Evolutionary conservation across 2,113 vertebrate species (phyloP), one percentile per base, ranked within the genome.

Genomic region (Anguilla rostrata): DNA sequence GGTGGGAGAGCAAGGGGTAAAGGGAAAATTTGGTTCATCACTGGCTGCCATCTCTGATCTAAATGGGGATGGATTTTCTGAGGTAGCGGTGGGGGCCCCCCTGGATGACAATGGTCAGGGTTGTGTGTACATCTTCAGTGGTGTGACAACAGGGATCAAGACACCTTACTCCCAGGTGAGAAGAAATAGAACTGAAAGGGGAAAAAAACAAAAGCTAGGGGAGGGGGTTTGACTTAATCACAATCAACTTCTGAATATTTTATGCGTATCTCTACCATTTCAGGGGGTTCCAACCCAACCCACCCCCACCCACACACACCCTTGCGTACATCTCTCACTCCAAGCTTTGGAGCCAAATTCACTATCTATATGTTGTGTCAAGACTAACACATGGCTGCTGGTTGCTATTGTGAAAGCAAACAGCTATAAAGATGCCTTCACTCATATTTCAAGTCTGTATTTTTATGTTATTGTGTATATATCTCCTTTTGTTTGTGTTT

Each of bases 31-130:
- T 57, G 95, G 95, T 0, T 89, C 94, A n/a, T 92, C 94, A 81
- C 87, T 96, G 20, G 92, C 95, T 75, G 91, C 91, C 0, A 88
- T 95, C 75, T 91, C 92, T 20, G 95, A 96, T 89, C 85, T 96
- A 0, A 92, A 95, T 66, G 0, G 5, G 3, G 95, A 96, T 39
- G 5, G 83, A 22, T 1, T 93, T 15, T 90, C 0, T 2, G 95
- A 96, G 49, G 85, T 96, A 84, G 93, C 94, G 0, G 84, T 96
- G 22, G 95, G 95, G 83, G 95, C 95, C 0, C 95, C 95, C 86
- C 82, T 95, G 88, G 95, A 96, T 84, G 92, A 95, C 9, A 11
- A 91, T 0, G 91, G 92, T 3, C 87, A 93, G 83, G 95, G 95
- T n/a, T 92, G 93, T 83, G 87, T 96, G 87, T 96, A 96, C 88